Evolutionary conservation across 2,888 invertebrate species (phyloP).

Genomic region (Sesia bembeciformis): DNA sequence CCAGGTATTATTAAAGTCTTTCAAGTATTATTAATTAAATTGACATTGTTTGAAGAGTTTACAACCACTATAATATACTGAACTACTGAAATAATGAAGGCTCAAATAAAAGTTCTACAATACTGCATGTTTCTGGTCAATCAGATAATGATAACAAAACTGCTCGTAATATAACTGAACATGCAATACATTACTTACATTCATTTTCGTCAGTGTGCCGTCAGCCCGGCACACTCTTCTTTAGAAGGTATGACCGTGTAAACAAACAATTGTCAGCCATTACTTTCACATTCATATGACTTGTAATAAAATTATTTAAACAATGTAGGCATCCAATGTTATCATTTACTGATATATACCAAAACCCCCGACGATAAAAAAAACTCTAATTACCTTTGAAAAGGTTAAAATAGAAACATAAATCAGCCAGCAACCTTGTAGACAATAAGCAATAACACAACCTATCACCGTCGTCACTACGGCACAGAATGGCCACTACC

Average conservation of each 20-base stretch:
- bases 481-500: too few species aligned
- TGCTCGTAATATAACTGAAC: conserved; percentile 25
- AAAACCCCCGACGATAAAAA: background rate
- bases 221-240: conserved; percentile 50
- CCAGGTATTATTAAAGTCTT: too few species aligned
- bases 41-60: background rate
- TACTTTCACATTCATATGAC: conserved; percentile 11
- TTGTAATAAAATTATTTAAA: conserved; percentile 6
- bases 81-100: conserved; percentile 2
- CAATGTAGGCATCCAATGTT: conserved; percentile 26
- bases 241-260: conserved; percentile 35
- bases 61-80: conserved; percentile 1
- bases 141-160: conserved; percentile 61
- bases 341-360: conserved; percentile 44
- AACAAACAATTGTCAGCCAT: conserved; percentile 37
- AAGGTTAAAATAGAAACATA: too few species aligned
- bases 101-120: background rate
- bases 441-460: background rate
- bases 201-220: conserved; percentile 52
- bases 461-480: too few species aligned
- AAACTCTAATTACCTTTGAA: too few species aligned
- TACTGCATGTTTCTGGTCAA: conserved; percentile 24
- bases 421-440: too few species aligned
- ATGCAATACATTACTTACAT: conserved; percentile 28
- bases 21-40: too few species aligned